Evolutionary conservation across 2,113 vertebrate species (phyloP), one percentile per base, ranked within the genome.

Genomic region (Erpornis zantholeuca): DNA sequence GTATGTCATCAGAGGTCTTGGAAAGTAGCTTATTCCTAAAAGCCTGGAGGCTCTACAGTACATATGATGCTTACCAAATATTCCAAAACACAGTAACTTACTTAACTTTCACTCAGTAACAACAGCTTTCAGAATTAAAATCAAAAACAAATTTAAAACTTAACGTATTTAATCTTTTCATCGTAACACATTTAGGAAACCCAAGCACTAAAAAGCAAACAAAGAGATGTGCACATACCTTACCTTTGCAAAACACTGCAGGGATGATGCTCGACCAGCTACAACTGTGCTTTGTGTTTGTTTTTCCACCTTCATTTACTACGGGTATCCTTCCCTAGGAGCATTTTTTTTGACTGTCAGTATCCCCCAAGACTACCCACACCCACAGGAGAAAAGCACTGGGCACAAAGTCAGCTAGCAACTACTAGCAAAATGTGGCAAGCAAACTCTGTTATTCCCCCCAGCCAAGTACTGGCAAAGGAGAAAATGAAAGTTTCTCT

Each of bases 1-100:
- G 92, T 75, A 96, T 96, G 94, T 96, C 96, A 96, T 70, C 75
- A 93, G 66, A 88, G 88, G 93, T 94, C 93, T 82, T 96, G 94
- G 87, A 97, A 96, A 95, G 93, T 88, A 96, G 92, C 93, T 93
- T 92, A 90, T 86, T 93, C 71, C 69, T 90, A 73, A 90, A 94
- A 81, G 90, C 92, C 93, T 81, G 57, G 77, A 94, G 88, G 77
- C 65, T 82, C 69, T 72, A 85, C 19, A 87, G 57, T 44, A 87
- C 49, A 69, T 82, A 91, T 2, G n/a, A 92, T 57, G 65, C 69
- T 89, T 95, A 91, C 82, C 81, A 89, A 95, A 76, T 68, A 94
- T 33, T 85, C 28, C 42, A 53, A 79, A 89, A 64, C 49, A 86
- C 24, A 27, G 22, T 38, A 42, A 72, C 31, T 79, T 80, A 64